Evolutionary conservation across 2,888 invertebrate species (phyloP).

Genomic region (Lithosia quadra): DNA sequence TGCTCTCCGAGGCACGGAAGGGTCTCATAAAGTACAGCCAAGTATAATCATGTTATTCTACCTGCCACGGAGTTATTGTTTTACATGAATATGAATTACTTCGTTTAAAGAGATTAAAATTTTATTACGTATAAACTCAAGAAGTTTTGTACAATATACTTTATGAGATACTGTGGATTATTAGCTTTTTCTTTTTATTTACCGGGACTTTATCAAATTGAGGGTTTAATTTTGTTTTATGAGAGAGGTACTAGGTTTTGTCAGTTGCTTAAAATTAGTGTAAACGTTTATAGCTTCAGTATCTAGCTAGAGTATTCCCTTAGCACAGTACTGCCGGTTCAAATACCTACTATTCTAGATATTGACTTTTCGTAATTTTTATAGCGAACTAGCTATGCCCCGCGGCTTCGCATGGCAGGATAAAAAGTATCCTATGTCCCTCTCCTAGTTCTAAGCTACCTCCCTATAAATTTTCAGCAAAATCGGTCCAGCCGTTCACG

Average conservation of each 20-base stretch:
- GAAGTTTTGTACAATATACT: constrained; percentile 45
- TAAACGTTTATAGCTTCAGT: background rate
- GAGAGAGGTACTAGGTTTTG: background rate
- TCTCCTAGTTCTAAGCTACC: too few species aligned
- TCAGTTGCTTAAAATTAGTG: constrained; percentile 2
- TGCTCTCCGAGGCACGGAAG: too few species aligned
- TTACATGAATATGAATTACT: constrained; percentile 73
- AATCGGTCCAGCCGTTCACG: too few species aligned
- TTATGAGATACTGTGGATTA: constrained; percentile 46
- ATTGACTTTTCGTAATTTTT: background rate
- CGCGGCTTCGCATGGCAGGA: too few species aligned
- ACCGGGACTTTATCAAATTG: background rate
- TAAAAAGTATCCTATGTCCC: too few species aligned
- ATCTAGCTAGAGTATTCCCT: background rate
- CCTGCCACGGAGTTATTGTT: constrained; percentile 62
- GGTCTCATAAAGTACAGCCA: constrained; percentile 18
- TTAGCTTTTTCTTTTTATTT: constrained; percentile 27
- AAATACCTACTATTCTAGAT: background rate
- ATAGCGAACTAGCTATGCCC: background rate
- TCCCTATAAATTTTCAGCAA: too few species aligned
- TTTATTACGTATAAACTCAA: constrained; percentile 46
- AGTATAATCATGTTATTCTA: constrained; percentile 49
- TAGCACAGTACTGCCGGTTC: background rate
- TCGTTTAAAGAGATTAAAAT: constrained; percentile 68
- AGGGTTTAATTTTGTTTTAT: constrained; percentile 10